A percentile compares a stretch with the other conserved stretches of the same genome.
Evolutionary conservation across 2,797 vertebrate species (phyloP).

Genomic region (Apogon hyalosoma): DNA sequence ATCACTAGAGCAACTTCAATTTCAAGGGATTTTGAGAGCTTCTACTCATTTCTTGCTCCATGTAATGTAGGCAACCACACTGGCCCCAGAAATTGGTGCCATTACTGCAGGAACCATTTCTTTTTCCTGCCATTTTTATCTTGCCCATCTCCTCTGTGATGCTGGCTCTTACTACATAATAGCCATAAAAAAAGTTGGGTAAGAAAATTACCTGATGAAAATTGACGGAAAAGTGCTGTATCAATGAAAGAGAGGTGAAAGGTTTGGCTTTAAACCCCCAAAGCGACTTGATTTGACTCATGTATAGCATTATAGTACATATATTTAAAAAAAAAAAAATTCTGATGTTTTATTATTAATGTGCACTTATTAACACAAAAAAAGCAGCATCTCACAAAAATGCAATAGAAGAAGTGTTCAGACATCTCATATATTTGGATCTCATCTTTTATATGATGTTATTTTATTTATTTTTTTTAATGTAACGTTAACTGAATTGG

Average conservation of each 20-base stretch:
- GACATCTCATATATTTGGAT: no score
- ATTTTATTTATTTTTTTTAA: no score
- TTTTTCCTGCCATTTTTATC: slow-evolving; percentile 52
- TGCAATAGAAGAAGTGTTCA: no score
- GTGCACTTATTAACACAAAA: no score
- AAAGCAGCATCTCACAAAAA: no score
- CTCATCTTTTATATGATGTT: no score
- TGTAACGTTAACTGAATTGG: neutral
- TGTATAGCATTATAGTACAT: no score
- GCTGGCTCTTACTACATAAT: slow-evolving; percentile 39
- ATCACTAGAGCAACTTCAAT: slow-evolving; percentile 28
- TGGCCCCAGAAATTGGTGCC: slow-evolving; percentile 43
- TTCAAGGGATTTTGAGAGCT: slow-evolving; percentile 29
- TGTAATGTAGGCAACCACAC: slow-evolving; percentile 31
- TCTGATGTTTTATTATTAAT: no score
- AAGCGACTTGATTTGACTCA: no score
- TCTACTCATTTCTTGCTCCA: slow-evolving; percentile 34
- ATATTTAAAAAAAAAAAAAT: no score
- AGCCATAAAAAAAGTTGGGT: slow-evolving; percentile 30
- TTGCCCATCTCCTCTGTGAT: slow-evolving; percentile 39
- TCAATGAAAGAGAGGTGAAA: neutral
- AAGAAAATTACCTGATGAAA: slow-evolving; percentile 37
- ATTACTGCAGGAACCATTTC: slow-evolving; percentile 58
- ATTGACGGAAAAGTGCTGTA: neutral
- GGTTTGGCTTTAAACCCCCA: no score